phyloP scores from a whole-genome alignment of 2,113 vertebrate genomes.

The Alexandromys fortis region DNA sequence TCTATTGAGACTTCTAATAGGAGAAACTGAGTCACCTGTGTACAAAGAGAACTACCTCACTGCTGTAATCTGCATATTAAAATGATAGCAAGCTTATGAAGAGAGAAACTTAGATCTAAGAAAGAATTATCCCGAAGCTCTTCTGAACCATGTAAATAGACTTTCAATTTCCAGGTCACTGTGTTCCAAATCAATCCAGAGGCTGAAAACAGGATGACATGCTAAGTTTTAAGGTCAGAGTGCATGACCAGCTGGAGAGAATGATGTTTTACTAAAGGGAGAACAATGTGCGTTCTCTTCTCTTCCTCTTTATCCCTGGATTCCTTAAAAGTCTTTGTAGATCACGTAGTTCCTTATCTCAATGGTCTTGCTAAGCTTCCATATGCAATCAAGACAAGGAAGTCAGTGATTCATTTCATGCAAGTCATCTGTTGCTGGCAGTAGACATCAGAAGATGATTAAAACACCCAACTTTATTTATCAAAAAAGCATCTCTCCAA shows the following conservation, averaged over 20 bases:
- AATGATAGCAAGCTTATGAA: neutral
- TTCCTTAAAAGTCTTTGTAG: neutral
- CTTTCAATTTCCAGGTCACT: neutral
- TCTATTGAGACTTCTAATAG: slow-evolving; percentile 14
- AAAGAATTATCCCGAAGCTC: neutral
- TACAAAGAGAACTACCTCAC: neutral
- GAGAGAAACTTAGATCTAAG: neutral
- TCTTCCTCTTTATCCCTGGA: neutral
- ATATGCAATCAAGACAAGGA: neutral
- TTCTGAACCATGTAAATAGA: neutral
- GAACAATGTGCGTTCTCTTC: neutral
- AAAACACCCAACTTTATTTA: neutral
- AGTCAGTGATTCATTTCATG: neutral
- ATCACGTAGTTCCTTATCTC: neutral
- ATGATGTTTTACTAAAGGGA: neutral
- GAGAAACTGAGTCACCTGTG: accelerated
- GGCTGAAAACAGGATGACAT: neutral
- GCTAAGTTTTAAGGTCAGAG: neutral
- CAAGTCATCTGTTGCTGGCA: neutral
- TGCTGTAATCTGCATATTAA: neutral
- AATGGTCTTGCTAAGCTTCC: neutral
- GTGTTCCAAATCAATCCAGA: neutral
- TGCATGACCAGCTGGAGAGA: neutral
- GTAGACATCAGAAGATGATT: neutral
- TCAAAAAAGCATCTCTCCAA: neutral